A percentile compares a stretch with the other conserved stretches of the same genome.
Evolutionary conservation across 2,113 vertebrate species (phyloP).

Genomic region (Acinonyx jubatus): DNA sequence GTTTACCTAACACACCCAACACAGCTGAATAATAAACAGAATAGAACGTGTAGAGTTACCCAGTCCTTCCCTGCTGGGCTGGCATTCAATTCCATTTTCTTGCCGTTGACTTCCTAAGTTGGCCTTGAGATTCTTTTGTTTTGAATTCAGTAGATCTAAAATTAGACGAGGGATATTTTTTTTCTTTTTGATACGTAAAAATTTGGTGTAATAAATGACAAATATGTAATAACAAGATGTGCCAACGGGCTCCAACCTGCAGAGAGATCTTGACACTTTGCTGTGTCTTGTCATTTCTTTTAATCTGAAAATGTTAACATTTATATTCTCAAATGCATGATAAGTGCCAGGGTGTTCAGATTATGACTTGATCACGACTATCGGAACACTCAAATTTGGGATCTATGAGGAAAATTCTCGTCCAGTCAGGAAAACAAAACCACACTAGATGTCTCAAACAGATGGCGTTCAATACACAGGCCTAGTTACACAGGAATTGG

Average conservation of each 20-base stretch:
- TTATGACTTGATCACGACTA: constrained; percentile 21
- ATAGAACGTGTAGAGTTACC: fast-evolving
- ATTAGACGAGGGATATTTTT: background rate
- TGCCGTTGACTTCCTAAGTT: background rate
- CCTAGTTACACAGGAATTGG: background rate
- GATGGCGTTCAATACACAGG: constrained; percentile 52
- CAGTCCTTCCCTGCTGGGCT: too few species aligned
- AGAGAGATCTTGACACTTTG: background rate
- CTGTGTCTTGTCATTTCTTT: background rate
- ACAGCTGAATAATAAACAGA: background rate
- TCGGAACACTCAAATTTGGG: constrained; percentile 44
- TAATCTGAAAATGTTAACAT: background rate
- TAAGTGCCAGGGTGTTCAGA: constrained; percentile 41
- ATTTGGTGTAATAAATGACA: constrained; percentile 4
- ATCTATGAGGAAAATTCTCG: constrained; percentile 57
- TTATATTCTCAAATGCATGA: background rate
- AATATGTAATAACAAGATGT: background rate
- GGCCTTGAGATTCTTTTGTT: background rate
- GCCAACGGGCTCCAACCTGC: background rate
- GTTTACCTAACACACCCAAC: background rate
- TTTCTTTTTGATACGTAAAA: constrained; percentile 4
- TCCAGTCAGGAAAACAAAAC: constrained; percentile 67
- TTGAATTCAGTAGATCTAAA: constrained; percentile 25
- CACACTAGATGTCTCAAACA: constrained; percentile 36
- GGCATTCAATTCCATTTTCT: background rate